Percentiles rank a stretch among this genome's conserved stretches.
Conservation (phyloP, 2,888 invertebrate species). For the Ornithoptera alexandrae region DNA sequence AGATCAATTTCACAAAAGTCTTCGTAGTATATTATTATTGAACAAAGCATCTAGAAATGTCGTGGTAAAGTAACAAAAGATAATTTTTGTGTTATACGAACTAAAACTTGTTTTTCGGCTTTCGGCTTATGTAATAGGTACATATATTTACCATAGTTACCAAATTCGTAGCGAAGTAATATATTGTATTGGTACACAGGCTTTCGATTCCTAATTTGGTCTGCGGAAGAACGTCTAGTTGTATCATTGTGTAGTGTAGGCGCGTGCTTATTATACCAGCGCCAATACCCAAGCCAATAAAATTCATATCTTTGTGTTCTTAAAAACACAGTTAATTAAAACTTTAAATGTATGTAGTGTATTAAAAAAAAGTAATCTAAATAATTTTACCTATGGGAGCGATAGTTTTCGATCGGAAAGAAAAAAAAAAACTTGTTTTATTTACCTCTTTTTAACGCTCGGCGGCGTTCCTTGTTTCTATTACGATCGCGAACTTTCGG, state of each 20-base stretch:
- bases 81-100: not conserved
- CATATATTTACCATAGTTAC: not conserved
- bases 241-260: constrained; percentile 10
- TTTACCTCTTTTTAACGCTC: not conserved
- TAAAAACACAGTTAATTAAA: not conserved
- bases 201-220: constrained; percentile 24
- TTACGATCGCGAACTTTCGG: constrained; percentile 6
- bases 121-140: not conserved
- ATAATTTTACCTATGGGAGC: not conserved
- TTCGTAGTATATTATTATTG: too few relatives aligned
- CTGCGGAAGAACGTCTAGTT: constrained; percentile 14
- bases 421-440: not conserved
- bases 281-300: constrained; percentile 13
- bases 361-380: not conserved
- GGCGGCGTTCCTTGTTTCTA: not conserved
- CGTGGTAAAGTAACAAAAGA: not conserved
- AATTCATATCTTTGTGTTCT: constrained; percentile 11
- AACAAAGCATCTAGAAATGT: not conserved
- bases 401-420: not conserved
- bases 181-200: constrained; percentile 14
- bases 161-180: constrained; percentile 9
- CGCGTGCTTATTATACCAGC: constrained; percentile 11
- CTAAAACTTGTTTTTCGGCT: not conserved
- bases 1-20: too few relatives aligned
- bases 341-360: not conserved